These are phyloP conservation scores for Anoplius nigerrimus DNA, from an alignment of 2,888 invertebrate species.

Conservation along the genomic window DNA sequence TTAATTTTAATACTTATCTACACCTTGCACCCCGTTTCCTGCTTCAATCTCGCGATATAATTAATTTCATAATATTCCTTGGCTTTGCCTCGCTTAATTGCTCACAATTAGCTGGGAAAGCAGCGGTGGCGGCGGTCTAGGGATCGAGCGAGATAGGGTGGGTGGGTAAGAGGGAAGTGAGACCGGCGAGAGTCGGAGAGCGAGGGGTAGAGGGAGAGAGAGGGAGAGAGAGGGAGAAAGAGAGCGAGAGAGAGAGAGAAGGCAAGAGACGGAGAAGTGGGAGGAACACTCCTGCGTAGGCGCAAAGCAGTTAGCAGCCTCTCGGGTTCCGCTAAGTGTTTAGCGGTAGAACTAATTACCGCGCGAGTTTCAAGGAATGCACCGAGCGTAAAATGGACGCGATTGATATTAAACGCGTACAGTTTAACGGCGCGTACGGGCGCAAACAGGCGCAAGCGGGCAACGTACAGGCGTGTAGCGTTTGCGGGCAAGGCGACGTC, in stretches of 20 bases:
- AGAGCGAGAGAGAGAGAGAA: neutral
- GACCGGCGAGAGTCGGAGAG: constrained; percentile 5
- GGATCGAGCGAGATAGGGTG: constrained; percentile 1
- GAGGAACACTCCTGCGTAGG: constrained; percentile 41
- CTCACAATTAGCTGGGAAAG: constrained; percentile 50
- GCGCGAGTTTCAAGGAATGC: constrained; percentile 47
- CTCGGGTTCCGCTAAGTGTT: constrained; percentile 54
- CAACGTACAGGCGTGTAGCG: no score
- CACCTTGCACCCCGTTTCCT: constrained; percentile 38
- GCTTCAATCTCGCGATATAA: constrained; percentile 45
- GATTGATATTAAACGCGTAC: constrained; percentile 40
- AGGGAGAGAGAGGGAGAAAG: no score
- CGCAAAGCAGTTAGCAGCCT: constrained; percentile 52
- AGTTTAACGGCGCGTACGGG: neutral
- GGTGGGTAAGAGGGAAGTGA: neutral
- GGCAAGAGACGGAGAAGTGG: neutral
- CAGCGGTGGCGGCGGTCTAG: constrained; percentile 18
- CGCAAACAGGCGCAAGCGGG: neutral
- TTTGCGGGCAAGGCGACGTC: no score
- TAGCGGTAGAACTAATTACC: constrained; percentile 58
- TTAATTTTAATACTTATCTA: constrained; percentile 54
- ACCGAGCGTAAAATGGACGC: constrained; percentile 34
- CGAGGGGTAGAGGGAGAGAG: neutral
- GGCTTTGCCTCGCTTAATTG: constrained; percentile 55
- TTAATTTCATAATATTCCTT: constrained; percentile 56